Evolutionary conservation across 2,113 vertebrate species (phyloP), one percentile per base, ranked within the genome.

Genomic region (Podarcis raffonei): DNA sequence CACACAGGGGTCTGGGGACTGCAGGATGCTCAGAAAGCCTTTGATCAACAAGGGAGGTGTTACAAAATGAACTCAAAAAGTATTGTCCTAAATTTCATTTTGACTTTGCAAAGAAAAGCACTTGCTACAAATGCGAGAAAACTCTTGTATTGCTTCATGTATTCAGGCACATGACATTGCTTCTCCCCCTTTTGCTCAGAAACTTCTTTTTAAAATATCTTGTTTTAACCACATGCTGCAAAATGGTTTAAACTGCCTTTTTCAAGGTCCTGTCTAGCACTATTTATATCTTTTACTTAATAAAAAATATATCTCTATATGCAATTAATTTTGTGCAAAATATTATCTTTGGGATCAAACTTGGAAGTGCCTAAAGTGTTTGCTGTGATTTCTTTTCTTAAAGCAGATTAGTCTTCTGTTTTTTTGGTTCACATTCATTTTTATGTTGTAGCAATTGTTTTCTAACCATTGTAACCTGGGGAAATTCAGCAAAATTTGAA

Each of bases 81-180:
- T 81, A 92, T 87, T 93, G 88, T 90, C 93, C 94, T 91, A 66
- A 85, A 83, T 95, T 95, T 95, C 92, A 92, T 82, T 85, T 72
- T 37, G 77, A 77, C 89, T 93, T 85, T 71, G 89, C 30, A 91
- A 93, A 88, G 87, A 87, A 89, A 90, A 95, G 65, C 76, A 90
- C 87, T 94, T 91, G 90, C 89, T 91, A 88, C 85, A 89, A 91
- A 74, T 74, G 91, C 84, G 91, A 93, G 90, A 87, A 92, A 94
- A 92, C 80, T 77, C 53, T 71, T 87, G 77, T 88, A 88, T 88
- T 94, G 88, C 77, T 93, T 82, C 86, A 57, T 93, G 94, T 91
- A 88, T 94, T 92, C 93, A 83, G 90, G 89, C 94, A 94, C 91
- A 91, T 94, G 90, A 87, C 23, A 89, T 69, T 88, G 82, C 35